A percentile compares a stretch with the other conserved stretches of the same genome.
Conservation (phyloP, 1,140 invertebrate species). For the Platyscapa corneri region DNA sequence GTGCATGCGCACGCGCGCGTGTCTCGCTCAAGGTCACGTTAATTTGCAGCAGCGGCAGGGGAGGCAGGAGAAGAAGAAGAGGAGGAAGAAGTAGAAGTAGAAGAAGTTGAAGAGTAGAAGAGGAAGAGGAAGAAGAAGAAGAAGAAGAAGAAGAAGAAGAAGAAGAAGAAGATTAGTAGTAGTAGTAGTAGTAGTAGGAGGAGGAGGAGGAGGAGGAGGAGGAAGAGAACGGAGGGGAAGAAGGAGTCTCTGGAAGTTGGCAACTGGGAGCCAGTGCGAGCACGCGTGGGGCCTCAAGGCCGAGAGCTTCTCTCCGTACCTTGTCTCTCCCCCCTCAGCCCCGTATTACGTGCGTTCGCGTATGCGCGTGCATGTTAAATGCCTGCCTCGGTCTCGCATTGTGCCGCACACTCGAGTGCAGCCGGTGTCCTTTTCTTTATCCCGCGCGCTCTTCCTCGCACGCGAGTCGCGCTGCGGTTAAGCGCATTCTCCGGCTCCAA, state of each 20-base stretch:
- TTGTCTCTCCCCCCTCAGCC: background rate
- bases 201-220: background rate
- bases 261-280: constrained; percentile 16
- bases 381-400: background rate
- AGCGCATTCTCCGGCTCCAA: background rate
- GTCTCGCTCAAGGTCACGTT: constrained; percentile 60
- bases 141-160: background rate
- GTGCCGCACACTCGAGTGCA: no score
- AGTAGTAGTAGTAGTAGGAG: no score
- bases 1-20: constrained; percentile 45
- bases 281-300: constrained; percentile 32
- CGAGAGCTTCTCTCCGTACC: constrained; percentile 15
- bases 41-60: constrained; percentile 60
- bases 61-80: background rate
- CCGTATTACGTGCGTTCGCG: background rate
- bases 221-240: background rate
- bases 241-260: constrained; percentile 29
- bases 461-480: background rate
- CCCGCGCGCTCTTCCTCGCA: background rate
- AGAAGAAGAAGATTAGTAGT: no score
- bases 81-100: no score
- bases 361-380: constrained; percentile 33
- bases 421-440: background rate
- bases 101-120: no score
- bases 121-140: background rate